These are phyloP conservation scores for Archilochus colubris DNA, from an alignment of 2,113 vertebrate genomes.

Conservation along the genomic window DNA sequence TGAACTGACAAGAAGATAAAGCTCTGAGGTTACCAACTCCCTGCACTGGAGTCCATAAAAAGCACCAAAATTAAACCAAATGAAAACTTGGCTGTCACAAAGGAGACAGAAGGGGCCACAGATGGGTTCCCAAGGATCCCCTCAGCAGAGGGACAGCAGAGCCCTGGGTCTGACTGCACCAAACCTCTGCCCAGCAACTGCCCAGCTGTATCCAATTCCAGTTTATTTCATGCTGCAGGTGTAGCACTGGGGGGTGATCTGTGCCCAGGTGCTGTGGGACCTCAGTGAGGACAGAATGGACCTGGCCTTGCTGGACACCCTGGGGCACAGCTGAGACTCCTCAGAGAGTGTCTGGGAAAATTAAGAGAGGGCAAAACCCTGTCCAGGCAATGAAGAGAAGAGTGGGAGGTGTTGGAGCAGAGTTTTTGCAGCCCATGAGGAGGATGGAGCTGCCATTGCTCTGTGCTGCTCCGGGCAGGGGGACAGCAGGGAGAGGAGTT, in stretches of 20 bases:
- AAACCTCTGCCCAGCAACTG: not conserved
- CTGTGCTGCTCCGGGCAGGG: too few species aligned
- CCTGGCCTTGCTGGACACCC: fast-evolving
- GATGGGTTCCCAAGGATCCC: too few species aligned
- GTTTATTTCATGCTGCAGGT: too few species aligned
- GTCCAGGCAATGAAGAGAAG: fast-evolving
- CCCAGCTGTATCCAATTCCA: not conserved
- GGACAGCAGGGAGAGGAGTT: fast-evolving
- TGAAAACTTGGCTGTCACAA: not conserved
- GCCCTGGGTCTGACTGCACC: fast-evolving
- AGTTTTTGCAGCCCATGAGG: fast-evolving
- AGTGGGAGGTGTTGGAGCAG: not conserved
- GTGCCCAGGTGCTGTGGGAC: not conserved
- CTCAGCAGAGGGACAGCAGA: not conserved
- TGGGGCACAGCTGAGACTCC: not conserved
- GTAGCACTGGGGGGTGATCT: too few species aligned
- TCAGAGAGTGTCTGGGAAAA: not conserved
- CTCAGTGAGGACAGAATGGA: not conserved
- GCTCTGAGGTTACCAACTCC: not conserved
- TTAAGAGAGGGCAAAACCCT: not conserved
- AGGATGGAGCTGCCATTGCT: fast-evolving
- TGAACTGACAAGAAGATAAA: not conserved
- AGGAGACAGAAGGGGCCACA: not conserved
- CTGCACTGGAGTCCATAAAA: not conserved
- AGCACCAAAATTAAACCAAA: not conserved